Percentiles rank a stretch among this genome's conserved stretches.
phyloP scores from a whole-genome alignment of 2,113 vertebrate genomes.

The Sinocyclocheilus anshuiensis region DNA sequence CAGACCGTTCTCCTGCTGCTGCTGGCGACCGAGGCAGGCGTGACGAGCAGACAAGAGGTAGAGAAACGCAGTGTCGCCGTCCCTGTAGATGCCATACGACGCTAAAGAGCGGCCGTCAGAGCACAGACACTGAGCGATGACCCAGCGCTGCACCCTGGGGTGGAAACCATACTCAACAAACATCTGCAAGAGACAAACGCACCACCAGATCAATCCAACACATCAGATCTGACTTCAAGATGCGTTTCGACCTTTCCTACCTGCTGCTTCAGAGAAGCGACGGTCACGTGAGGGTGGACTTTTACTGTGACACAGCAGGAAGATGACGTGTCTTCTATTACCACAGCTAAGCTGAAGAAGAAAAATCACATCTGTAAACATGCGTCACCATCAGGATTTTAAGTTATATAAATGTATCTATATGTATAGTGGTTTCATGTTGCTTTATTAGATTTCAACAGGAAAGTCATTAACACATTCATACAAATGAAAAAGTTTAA shows the following conservation, averaged over 20 bases:
- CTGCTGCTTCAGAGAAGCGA: constrained; percentile 57
- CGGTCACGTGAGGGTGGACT: constrained; percentile 46
- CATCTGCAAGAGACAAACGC: constrained; percentile 71
- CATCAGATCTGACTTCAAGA: neutral
- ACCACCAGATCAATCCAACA: neutral
- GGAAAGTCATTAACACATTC: neutral
- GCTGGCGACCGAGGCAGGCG: constrained; percentile 75
- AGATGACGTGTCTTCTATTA: constrained; percentile 80
- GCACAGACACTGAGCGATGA: constrained; percentile 87
- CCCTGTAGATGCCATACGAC: constrained; percentile 83
- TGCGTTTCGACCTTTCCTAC: neutral
- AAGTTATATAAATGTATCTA: neutral
- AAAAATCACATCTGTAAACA: too few relatives aligned
- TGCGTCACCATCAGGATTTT: too few relatives aligned
- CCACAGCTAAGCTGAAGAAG: constrained; percentile 81
- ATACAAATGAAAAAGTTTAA: neutral
- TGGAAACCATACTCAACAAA: constrained; percentile 89
- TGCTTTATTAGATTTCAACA: neutral
- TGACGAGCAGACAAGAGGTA: constrained; percentile 84
- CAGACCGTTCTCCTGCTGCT: constrained; percentile 77
- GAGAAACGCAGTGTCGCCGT: constrained; percentile 86
- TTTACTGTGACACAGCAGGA: constrained; percentile 51
- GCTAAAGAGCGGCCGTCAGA: constrained; percentile 80
- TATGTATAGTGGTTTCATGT: neutral
- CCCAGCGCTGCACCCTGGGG: constrained; percentile 90